Conservation (phyloP, 2,113 vertebrate genomes). For the Ceyx melanurus region DNA sequence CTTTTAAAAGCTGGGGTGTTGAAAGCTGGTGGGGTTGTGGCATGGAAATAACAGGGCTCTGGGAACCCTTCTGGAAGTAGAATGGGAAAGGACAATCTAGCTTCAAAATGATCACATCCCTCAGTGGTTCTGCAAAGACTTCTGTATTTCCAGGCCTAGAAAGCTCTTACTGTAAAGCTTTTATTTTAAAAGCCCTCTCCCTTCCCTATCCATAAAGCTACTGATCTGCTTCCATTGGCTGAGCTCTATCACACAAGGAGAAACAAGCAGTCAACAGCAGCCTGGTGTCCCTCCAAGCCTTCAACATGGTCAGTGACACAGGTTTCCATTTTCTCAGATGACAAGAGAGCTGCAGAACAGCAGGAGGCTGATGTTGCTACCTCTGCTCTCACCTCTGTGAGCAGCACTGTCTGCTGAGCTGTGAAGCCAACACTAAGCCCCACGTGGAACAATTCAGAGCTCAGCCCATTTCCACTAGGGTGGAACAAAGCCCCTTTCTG, state of each 20-base stretch:
- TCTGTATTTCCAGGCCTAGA: background rate
- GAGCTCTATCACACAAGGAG: background rate
- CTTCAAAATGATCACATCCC: background rate
- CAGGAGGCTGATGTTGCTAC: background rate
- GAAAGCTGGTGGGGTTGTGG: background rate
- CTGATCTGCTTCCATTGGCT: background rate
- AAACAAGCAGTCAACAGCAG: background rate
- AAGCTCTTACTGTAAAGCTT: background rate
- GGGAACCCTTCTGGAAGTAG: background rate
- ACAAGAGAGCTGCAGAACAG: background rate
- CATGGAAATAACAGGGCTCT: background rate
- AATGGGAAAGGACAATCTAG: background rate
- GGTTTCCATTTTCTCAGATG: background rate
- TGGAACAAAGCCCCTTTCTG: background rate
- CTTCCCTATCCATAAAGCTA: background rate
- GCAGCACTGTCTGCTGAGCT: background rate
- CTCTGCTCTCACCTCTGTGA: background rate
- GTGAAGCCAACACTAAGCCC: background rate
- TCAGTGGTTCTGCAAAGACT: background rate
- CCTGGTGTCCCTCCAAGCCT: background rate
- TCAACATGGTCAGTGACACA: background rate
- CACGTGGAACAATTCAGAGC: background rate
- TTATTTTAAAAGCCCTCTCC: background rate
- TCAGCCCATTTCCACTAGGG: background rate
- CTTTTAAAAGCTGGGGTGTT: background rate